phyloP scores from a whole-genome alignment of 2,797 vertebrate species.

The Helostoma temminkii region DNA sequence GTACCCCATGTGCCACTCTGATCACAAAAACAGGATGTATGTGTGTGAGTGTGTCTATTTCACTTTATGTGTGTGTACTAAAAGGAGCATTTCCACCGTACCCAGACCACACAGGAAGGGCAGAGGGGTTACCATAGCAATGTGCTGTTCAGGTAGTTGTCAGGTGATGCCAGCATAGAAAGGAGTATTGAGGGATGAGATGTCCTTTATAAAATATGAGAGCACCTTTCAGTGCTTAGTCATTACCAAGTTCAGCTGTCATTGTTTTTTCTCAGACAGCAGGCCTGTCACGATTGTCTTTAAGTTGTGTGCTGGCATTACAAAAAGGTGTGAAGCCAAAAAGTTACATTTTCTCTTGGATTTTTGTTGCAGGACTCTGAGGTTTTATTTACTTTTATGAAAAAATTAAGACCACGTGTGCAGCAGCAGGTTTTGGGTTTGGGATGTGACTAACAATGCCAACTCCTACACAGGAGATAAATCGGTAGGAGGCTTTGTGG shows the following conservation, averaged over 20 bases:
- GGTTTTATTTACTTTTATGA: neutral
- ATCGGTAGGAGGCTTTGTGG: slow-evolving; percentile 3
- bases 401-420: neutral
- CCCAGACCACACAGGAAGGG: slow-evolving; percentile 59
- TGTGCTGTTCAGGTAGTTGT: slow-evolving; percentile 64
- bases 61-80: slow-evolving; percentile 9
- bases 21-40: slow-evolving; percentile 69
- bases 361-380: neutral
- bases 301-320: slow-evolving; percentile 18
- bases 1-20: slow-evolving; percentile 49
- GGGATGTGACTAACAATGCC: neutral
- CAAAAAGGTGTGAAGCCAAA: neutral
- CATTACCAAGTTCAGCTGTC: slow-evolving; percentile 38
- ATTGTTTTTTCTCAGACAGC: slow-evolving; percentile 29
- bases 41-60: slow-evolving; percentile 14
- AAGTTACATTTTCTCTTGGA: neutral
- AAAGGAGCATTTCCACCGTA: slow-evolving; percentile 46
- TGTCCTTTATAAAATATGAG: slow-evolving; percentile 10
- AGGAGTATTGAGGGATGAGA: slow-evolving; percentile 33
- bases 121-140: slow-evolving; percentile 70
- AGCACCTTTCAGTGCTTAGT: slow-evolving; percentile 33
- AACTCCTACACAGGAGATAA: neutral
- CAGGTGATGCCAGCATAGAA: slow-evolving; percentile 56
- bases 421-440: neutral
- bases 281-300: slow-evolving; percentile 28